Base-by-base conservation (phyloP, 2,888 invertebrate genomes). In the Subacronicta megacephala region DNA sequence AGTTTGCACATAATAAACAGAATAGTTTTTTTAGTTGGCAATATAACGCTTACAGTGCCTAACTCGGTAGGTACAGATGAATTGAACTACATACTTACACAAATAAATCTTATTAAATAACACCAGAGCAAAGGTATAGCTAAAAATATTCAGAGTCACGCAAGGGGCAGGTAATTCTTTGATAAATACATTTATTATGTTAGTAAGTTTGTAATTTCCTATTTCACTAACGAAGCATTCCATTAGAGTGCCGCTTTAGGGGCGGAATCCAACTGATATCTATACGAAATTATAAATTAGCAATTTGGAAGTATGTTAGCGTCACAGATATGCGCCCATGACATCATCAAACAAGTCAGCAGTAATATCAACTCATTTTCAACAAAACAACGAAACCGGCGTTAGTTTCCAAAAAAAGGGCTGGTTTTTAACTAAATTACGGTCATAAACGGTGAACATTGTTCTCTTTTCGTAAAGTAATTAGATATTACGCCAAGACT, bases 321-420 rank as follows among this genome's bases (percentile, higher is more conserved):
- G 74, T 69, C 68, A 77, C 52, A 77, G 64, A 80, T 72, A 78
- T 78, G 75, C 79, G 74, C 74, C 69, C 69, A 85, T 88, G 87
- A 88, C 85, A 85, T 88, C 88, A 87, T 70, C 79, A 66, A 61
- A 57, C 40, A 51, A 62, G 49, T 67, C 68, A 62, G 43, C 56
- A 64, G 26, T 42, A 52, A 63, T 53, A 36, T 23, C 41, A 17
- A 29, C 16, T 29, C 20, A 16, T 10, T 40, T 45, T 23, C 35
- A 26, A 17, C 15, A 52, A 56, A 46, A 54, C 52, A 66, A 6
- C 20, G 26, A 20, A 9, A 45, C 76, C 73, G 72, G 55, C 37
- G n/a, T 45, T 4, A 36, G 38, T 50, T 59, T 50, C 36, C 40
- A 57, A 40, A 56, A 43, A 42, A 55, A 61, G 36, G 23, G 17